Percentiles rank a stretch among this genome's conserved stretches.
Conservation (phyloP, 2,113 vertebrate genomes). For the Eptesicus fuscus region DNA sequence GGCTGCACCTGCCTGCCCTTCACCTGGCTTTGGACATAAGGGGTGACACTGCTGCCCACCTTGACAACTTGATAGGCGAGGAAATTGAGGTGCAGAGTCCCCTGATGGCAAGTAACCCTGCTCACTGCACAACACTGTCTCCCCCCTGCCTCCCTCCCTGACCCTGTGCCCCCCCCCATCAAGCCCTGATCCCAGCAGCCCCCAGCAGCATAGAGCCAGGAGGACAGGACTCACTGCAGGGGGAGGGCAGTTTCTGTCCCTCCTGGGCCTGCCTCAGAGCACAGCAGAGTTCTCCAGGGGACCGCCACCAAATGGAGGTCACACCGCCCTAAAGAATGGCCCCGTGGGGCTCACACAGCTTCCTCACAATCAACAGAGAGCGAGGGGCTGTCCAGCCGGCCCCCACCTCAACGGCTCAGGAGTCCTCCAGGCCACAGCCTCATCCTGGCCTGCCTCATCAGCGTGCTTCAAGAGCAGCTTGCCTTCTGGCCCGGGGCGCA, state of each 20-base stretch:
- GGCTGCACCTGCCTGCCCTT: neutral
- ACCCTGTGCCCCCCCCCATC: neutral
- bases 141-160: neutral
- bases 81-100: neutral
- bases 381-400: too few species aligned
- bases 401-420: rapidly evolving
- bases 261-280: neutral
- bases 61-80: too few species aligned
- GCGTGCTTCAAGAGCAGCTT: conserved; percentile 78
- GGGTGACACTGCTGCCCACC: neutral
- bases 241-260: conserved; percentile 37
- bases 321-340: conserved; percentile 71
- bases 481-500: conserved; percentile 63
- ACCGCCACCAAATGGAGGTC: conserved; percentile 66
- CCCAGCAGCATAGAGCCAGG: conserved; percentile 71
- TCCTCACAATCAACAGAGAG: conserved; percentile 71
- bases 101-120: neutral
- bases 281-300: neutral
- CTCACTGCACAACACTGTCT: neutral
- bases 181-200: conserved; percentile 66
- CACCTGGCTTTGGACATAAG: neutral
- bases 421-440: conserved; percentile 76
- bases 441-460: conserved; percentile 81
- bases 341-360: conserved; percentile 67
- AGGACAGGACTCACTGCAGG: conserved; percentile 48